Conservation (phyloP, 2,113 vertebrate species). For the Neoarius graeffei region DNA sequence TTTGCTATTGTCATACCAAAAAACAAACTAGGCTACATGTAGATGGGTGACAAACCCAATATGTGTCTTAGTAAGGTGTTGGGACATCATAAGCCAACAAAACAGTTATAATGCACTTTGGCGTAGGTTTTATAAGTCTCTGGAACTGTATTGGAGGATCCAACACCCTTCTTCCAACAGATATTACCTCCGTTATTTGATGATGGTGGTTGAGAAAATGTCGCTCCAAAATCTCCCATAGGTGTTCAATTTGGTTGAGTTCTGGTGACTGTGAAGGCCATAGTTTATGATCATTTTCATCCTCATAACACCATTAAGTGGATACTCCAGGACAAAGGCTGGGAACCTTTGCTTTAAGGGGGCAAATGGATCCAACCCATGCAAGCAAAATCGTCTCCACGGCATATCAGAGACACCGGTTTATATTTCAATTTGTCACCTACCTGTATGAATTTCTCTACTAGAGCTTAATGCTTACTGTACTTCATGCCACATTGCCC, state of each 20-base stretch:
- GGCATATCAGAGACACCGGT: neutral
- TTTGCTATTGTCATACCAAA: neutral
- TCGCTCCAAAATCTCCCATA: neutral
- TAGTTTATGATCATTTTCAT: neutral
- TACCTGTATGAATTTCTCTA: neutral
- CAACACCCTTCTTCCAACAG: neutral
- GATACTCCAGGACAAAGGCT: neutral
- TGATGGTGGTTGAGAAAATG: neutral
- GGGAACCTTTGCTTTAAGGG: neutral
- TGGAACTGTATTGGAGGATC: neutral
- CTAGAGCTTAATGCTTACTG: neutral
- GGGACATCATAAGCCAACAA: neutral
- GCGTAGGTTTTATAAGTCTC: neutral
- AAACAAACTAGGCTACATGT: too few relatives aligned
- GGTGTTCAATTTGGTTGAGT: neutral
- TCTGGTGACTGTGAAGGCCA: neutral
- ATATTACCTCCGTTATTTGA: neutral
- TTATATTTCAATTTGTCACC: neutral
- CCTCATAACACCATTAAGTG: neutral
- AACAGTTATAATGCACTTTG: neutral
- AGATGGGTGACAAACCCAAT: neutral
- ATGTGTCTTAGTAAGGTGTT: neutral
- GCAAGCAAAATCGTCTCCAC: neutral
- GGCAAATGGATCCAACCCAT: neutral
- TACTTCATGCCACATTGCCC: neutral